Evolutionary conservation across 2,113 vertebrate species (phyloP).

Genomic region (Odontophorus gujanensis): DNA sequence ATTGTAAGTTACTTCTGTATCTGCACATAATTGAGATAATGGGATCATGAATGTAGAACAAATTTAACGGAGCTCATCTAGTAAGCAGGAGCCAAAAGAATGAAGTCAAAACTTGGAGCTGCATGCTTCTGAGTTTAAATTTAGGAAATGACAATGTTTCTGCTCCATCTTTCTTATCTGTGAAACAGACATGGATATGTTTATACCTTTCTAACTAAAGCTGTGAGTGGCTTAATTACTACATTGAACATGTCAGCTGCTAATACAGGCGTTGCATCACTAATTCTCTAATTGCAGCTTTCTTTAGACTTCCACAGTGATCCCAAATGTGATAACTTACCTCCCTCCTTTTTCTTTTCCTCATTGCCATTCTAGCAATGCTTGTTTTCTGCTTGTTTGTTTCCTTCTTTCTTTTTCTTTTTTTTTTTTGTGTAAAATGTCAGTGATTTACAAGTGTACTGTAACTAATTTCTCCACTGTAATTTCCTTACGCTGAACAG

Average conservation of each 20-base stretch:
- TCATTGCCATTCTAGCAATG: neutral
- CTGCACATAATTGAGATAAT: neutral
- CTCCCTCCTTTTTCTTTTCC: neutral
- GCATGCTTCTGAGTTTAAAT: neutral
- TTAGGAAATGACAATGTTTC: neutral
- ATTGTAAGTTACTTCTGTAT: neutral
- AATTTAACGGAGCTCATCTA: neutral
- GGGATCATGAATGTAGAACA: neutral
- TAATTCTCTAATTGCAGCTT: neutral
- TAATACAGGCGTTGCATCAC: neutral
- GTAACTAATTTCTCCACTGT: neutral
- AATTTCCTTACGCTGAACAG: conserved; percentile 2
- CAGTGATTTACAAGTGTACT: neutral
- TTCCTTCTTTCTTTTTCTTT: neutral
- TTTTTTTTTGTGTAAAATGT: neutral
- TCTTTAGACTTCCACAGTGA: neutral
- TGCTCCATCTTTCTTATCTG: neutral
- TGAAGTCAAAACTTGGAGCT: neutral
- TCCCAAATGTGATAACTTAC: neutral
- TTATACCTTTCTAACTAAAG: neutral
- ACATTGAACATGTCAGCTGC: neutral
- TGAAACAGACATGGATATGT: neutral
- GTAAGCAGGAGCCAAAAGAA: neutral
- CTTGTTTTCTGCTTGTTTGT: neutral
- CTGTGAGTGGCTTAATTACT: neutral